Evolutionary conservation across 2,888 invertebrate genomes (phyloP).

Genomic region (Oxycera nigricornis): DNA sequence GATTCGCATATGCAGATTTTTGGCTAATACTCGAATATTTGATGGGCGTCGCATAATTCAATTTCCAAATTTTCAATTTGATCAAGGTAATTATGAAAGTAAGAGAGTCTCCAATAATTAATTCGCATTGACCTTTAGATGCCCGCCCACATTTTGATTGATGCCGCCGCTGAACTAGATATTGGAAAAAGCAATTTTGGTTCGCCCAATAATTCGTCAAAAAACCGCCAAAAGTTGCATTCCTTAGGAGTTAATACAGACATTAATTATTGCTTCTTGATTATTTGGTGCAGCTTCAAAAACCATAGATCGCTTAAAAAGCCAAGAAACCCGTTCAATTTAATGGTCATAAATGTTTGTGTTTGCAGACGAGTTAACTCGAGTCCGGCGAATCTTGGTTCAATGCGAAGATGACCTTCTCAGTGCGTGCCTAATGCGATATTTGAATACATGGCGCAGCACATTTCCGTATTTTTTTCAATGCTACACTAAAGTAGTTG

Average conservation of each 20-base stretch:
- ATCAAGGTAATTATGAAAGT: not conserved
- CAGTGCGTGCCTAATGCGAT: not conserved
- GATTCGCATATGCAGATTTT: not conserved
- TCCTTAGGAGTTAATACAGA: no score
- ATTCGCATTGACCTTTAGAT: not conserved
- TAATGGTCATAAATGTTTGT: no score
- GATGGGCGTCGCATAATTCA: not conserved
- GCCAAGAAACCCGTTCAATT: no score
- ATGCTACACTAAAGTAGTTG: not conserved
- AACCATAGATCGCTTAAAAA: no score
- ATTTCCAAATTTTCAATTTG: not conserved
- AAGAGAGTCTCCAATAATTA: not conserved
- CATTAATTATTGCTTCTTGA: no score
- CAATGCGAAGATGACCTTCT: conserved; percentile 7
- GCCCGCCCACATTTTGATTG: not conserved
- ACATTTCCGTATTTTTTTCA: not conserved
- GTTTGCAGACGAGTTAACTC: not conserved
- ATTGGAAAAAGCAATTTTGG: not conserved
- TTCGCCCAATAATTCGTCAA: not conserved
- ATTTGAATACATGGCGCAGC: conserved; percentile 9
- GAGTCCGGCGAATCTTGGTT: not conserved
- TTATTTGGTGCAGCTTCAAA: no score
- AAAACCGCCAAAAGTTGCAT: no score
- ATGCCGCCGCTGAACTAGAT: conserved; percentile 19
- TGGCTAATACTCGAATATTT: not conserved